Evolutionary conservation across 1,140 invertebrate species (phyloP).

Genomic region (Drosophila kikkawai): DNA sequence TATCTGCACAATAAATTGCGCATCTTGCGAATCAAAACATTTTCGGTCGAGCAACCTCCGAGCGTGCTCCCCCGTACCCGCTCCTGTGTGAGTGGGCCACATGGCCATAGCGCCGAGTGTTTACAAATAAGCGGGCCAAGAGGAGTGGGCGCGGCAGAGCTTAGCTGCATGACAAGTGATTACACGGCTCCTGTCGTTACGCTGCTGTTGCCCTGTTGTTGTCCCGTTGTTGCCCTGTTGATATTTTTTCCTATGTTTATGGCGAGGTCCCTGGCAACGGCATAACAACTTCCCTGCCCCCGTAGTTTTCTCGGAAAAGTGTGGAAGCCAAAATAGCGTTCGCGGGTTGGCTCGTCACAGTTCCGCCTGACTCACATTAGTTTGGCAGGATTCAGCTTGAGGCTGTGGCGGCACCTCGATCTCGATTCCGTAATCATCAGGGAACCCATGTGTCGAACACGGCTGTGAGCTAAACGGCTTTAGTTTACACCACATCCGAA

Average conservation of each 20-base stretch:
- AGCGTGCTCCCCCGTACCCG: conserved; percentile 3
- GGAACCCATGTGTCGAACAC: not conserved
- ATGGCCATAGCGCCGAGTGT: conserved; percentile 61
- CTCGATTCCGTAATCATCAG: not conserved
- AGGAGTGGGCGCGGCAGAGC: conserved; percentile 35
- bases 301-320: conserved; percentile 17
- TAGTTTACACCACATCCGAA: no score
- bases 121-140: conserved; percentile 69
- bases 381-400: not conserved
- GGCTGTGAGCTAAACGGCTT: not conserved
- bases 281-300: conserved; percentile 14
- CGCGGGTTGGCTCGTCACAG: not conserved
- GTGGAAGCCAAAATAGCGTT: conserved; percentile 25
- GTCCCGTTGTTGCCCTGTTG: conserved; percentile 21
- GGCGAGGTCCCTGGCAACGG: conserved; percentile 28
- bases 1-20: conserved; percentile 75
- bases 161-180: conserved; percentile 75
- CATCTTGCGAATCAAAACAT: conserved; percentile 70
- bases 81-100: conserved; percentile 17
- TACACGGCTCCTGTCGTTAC: conserved; percentile 55
- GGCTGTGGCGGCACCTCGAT: not conserved
- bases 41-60: conserved; percentile 32
- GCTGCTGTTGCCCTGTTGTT: conserved; percentile 8
- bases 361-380: not conserved
- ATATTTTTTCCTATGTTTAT: conserved; percentile 40